Evolutionary conservation across 2,888 invertebrate genomes (phyloP).

Genomic region (Myopa tessellatipennis): DNA sequence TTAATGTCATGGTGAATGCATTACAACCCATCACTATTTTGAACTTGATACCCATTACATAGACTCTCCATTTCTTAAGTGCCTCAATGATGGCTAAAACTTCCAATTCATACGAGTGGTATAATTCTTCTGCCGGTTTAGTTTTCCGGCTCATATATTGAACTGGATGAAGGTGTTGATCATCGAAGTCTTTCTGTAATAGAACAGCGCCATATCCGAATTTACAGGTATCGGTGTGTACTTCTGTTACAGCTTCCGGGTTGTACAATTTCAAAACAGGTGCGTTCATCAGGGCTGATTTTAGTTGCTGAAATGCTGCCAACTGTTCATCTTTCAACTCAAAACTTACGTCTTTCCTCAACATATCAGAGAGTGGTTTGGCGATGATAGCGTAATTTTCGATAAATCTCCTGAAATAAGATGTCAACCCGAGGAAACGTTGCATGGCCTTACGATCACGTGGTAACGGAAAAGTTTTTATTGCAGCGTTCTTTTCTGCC

Average conservation of each 20-base stretch:
- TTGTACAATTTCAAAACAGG: constrained; percentile 46
- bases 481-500: no score
- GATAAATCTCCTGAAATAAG: constrained; percentile 45
- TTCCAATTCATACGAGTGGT: constrained; percentile 52
- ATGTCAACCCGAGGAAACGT: constrained; percentile 45
- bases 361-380: constrained; percentile 41
- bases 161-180: constrained; percentile 54
- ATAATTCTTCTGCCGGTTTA: constrained; percentile 50
- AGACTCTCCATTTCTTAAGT: constrained; percentile 50
- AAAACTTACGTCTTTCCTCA: constrained; percentile 43
- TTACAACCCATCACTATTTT: constrained; percentile 45
- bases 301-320: constrained; percentile 44
- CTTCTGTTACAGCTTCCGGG: constrained; percentile 43
- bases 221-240: constrained; percentile 48
- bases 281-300: constrained; percentile 29
- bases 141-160: constrained; percentile 57
- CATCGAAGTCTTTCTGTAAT: constrained; percentile 44
- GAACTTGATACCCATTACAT: constrained; percentile 30
- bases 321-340: constrained; percentile 40
- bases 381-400: constrained; percentile 37
- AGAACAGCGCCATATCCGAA: constrained; percentile 48
- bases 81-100: constrained; percentile 52
- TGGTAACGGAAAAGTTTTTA: no score
- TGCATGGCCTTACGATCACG: constrained; percentile 35
- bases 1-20: constrained; percentile 45